Base-by-base conservation (phyloP, 2,113 vertebrate genomes). In the Terrapene triunguis region DNA sequence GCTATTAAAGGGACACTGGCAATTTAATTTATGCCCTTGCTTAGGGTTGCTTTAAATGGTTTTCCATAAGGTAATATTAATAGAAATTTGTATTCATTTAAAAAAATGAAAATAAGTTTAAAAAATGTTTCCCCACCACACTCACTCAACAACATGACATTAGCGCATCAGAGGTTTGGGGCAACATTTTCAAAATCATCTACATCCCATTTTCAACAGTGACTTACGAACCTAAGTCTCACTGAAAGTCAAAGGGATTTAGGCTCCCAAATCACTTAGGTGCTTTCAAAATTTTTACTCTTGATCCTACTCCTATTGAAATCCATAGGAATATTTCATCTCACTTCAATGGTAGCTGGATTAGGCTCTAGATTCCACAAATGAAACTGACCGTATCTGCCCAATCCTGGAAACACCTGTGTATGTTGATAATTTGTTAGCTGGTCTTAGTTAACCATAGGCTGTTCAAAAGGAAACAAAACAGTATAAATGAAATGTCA, bases 401-500 rank as follows among this genome's bases (percentile, higher is more conserved):
- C n/a, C n/a, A 38, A 72, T 72, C 65, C n/a, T 38, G 9, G 65
- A 72, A 72, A 72, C n/a, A 38, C 2, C 65, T 21, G n/a, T 72
- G 35, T 4, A 5, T 72, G 35, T 38, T 38, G 65, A 21, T 72
- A 11, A 38, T 72, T 38, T 72, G 35, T 72, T 72, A 21, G n/a
- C n/a, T 32, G 55, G 8, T 50, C 10, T 13, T 50, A 50, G 48
- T 12, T 0, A 0, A 42, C 25, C 25, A 21, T 22, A n/a, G 3
- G 0, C 0, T 82, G 44, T 29, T 87, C 25, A 74, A 69, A 50
- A 92, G 85, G 78, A 10, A 12, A 24, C 47, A 92, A 42, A 13
- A 80, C 27, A 38, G 54, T 47, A 0, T 12, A 6, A 89, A 95
- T 79, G 55, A 0, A 51, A 25, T 47, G 0, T 35, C 62, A 69